These are phyloP conservation scores for Masticophis lateralis DNA, from an alignment of 2,797 vertebrate genomes.

Conservation along the genomic window DNA sequence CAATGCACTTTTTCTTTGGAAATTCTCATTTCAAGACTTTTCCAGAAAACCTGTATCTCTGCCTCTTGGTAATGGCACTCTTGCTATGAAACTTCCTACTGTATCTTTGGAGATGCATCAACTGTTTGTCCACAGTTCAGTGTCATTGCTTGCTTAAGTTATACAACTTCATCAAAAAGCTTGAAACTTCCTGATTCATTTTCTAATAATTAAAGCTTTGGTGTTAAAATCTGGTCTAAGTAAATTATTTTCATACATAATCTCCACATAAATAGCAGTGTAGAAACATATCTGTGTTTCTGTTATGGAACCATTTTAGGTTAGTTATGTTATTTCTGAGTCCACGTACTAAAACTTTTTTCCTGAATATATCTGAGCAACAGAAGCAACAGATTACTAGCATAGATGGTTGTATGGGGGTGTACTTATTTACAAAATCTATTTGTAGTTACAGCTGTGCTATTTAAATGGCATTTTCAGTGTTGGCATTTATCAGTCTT, in stretches of 20 bases:
- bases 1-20: neutral
- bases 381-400: neutral
- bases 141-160: neutral
- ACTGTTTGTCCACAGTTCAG: neutral
- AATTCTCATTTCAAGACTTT: neutral
- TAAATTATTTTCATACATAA: neutral
- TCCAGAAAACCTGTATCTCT: neutral
- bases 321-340: neutral
- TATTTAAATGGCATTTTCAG: neutral
- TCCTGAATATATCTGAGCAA: neutral
- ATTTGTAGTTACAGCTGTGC: neutral
- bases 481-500: neutral
- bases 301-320: neutral
- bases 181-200: neutral
- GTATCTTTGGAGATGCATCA: neutral
- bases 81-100: neutral
- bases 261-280: neutral
- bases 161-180: neutral
- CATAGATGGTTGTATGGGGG: neutral
- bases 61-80: neutral
- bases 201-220: neutral
- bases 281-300: neutral
- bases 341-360: neutral
- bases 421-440: neutral
- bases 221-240: neutral